phyloP scores from a whole-genome alignment of 2,797 vertebrate species.

The Brachyrhaphis roseni region DNA sequence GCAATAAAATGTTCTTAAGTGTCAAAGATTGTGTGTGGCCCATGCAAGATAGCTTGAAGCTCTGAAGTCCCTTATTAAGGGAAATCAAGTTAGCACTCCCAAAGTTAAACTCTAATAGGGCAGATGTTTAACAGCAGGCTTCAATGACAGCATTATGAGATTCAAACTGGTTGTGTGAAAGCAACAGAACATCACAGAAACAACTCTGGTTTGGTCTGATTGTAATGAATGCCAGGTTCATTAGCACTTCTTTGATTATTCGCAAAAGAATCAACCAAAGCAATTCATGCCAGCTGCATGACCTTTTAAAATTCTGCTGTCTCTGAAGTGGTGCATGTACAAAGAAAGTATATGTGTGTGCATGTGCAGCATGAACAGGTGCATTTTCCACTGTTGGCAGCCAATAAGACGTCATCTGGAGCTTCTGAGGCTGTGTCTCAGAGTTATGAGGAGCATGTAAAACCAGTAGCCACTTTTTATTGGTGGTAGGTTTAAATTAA shows the following conservation, averaged over 20 bases:
- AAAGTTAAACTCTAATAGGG: slow-evolving; percentile 45
- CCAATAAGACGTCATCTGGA: slow-evolving; percentile 62
- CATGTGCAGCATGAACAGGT: slow-evolving; percentile 59
- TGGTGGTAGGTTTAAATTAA: slow-evolving; percentile 76
- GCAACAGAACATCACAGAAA: slow-evolving; percentile 65
- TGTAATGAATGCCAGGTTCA: slow-evolving; percentile 68
- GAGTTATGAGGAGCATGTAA: slow-evolving; percentile 70
- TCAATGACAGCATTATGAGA: slow-evolving; percentile 33
- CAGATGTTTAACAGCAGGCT: slow-evolving; percentile 58
- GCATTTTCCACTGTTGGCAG: slow-evolving; percentile 47
- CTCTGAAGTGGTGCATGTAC: slow-evolving; percentile 65
- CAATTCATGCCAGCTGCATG: slow-evolving; percentile 59
- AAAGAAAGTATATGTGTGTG: slow-evolving; percentile 49
- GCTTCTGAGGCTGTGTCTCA: slow-evolving; percentile 63
- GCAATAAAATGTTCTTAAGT: slow-evolving; percentile 1
- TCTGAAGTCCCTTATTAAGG: slow-evolving; percentile 48
- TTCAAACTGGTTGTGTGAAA: slow-evolving; percentile 40
- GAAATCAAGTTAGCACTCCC: slow-evolving; percentile 42
- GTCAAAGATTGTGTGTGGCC: slow-evolving; percentile 38
- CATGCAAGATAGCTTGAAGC: slow-evolving; percentile 25
- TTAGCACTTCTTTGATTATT: slow-evolving; percentile 74
- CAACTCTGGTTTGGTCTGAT: slow-evolving; percentile 67
- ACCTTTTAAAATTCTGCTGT: slow-evolving; percentile 51
- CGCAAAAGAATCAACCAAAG: slow-evolving; percentile 59
- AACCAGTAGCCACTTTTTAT: slow-evolving; percentile 75